Percentiles rank a stretch among this genome's conserved stretches.
Evolutionary conservation across 2,113 vertebrate genomes (phyloP).

Genomic region (Aptenodytes forsteri): DNA sequence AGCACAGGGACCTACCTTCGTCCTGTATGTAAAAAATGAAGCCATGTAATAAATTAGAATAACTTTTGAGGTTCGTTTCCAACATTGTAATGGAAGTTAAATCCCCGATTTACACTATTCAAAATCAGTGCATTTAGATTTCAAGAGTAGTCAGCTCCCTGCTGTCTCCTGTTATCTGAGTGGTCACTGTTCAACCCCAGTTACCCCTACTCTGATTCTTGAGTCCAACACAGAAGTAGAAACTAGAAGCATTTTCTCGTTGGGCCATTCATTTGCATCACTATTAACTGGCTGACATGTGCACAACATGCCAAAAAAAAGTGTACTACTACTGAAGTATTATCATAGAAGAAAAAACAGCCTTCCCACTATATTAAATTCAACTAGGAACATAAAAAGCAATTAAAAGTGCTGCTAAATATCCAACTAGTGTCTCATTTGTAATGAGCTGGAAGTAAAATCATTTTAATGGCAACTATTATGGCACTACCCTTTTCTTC

Average conservation of each 20-base stretch:
- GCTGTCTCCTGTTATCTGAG: background rate
- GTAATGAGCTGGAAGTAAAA: background rate
- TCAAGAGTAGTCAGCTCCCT: background rate
- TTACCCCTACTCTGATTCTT: background rate
- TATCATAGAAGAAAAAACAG: background rate
- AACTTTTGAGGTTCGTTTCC: background rate
- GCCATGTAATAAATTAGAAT: background rate
- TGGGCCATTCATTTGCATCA: background rate
- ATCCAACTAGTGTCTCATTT: background rate
- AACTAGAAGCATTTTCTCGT: background rate
- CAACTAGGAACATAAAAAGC: background rate
- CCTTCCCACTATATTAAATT: background rate
- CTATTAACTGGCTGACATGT: background rate
- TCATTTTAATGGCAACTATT: background rate
- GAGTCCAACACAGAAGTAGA: background rate
- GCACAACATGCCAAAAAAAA: background rate
- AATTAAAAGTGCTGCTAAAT: background rate
- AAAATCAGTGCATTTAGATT: background rate
- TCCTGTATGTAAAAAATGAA: background rate
- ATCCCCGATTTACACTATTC: background rate
- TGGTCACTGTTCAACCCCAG: background rate
- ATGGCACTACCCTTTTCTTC: background rate
- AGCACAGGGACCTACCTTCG: background rate
- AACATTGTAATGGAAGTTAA: background rate
- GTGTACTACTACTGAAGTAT: background rate